Evolutionary conservation across 1,140 invertebrate species (phyloP).

Genomic region (Notospermus geniculatus): DNA sequence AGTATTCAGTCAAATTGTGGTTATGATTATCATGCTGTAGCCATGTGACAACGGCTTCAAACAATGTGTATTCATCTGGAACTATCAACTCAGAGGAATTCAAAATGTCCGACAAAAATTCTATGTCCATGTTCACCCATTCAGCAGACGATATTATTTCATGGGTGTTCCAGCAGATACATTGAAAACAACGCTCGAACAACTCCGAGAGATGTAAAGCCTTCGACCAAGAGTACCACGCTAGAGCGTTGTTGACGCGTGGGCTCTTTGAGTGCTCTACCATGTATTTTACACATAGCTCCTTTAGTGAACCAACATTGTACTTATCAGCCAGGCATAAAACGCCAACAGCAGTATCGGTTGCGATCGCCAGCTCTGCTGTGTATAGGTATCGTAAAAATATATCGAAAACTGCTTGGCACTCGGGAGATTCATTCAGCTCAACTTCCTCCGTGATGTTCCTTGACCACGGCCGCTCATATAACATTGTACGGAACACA

Average conservation of each 20-base stretch:
- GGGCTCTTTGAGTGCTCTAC: conserved; percentile 47
- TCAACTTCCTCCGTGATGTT: conserved; percentile 34
- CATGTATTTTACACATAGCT: conserved; percentile 51
- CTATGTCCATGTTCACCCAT: conserved; percentile 51
- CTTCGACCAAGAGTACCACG: conserved; percentile 55
- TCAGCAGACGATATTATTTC: conserved; percentile 43
- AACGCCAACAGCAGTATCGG: conserved; percentile 48
- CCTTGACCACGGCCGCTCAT: conserved; percentile 42
- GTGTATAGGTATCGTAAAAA: conserved; percentile 54
- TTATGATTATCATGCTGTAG: conserved; percentile 35
- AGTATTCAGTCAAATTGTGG: conserved; percentile 27
- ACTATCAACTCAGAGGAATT: conserved; percentile 47
- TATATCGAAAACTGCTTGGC: conserved; percentile 47
- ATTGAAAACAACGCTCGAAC: conserved; percentile 46
- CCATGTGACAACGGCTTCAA: conserved; percentile 39
- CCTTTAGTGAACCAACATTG: conserved; percentile 51
- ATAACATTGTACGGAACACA: conserved; percentile 53
- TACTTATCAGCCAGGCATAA: conserved; percentile 57
- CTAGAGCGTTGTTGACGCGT: conserved; percentile 46
- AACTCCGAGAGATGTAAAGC: conserved; percentile 44
- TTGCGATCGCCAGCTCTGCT: conserved; percentile 45
- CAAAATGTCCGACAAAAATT: conserved; percentile 49
- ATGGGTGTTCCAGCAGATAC: conserved; percentile 54
- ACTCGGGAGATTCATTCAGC: conserved; percentile 51
- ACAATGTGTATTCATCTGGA: conserved; percentile 43